Evolutionary conservation across 2,113 vertebrate genomes (phyloP), one percentile per base, ranked within the genome.

Genomic region (Phylloscopus trochilus): DNA sequence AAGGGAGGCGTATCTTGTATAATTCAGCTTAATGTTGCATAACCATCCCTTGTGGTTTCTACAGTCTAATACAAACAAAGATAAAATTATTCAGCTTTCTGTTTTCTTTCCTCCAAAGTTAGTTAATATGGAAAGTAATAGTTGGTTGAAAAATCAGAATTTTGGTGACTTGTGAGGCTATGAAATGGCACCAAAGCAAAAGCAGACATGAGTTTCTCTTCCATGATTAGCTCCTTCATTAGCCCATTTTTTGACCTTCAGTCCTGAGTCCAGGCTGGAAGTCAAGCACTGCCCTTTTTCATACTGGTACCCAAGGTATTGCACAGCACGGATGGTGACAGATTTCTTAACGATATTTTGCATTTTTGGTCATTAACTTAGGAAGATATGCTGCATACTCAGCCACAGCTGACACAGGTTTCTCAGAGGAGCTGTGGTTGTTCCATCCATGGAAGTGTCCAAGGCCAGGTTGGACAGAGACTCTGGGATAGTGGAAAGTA

Each of bases 251-350:
- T 10, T 33, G 27, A 46, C 22, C 4, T 33, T 69, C 5, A 3
- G 15, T 27, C 27, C n/a, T 1, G 6, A 11, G 15, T 15, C 27
- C 39, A 55, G 52, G 35, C 33, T 49, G 9, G 5, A 31, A 43
- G 30, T 23, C 1, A 5, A 43, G 51, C 4, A 6, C 11, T 53
- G 44, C 10, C 6, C 2, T 5, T 8, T 41, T 37, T 23, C 52
- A 39, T 21, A 24, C 11, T 44, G 35, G 39, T 22, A 55, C 24
- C 23, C 5, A 3, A 11, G 15, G 11, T 35, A 49, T 15, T 56
- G 12, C 19, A 31, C 1, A 75, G 44, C 55, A 59, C 0, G 0
- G 44, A 60, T 41, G 24, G 37, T 16, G 37, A 56, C 0, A 28
- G 37, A 41, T 52, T 47, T 64, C 49, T 43, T 39, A 27, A 27